phyloP scores from a whole-genome alignment of 2,888 invertebrate genomes.

The Oxyteleia sp. region DNA sequence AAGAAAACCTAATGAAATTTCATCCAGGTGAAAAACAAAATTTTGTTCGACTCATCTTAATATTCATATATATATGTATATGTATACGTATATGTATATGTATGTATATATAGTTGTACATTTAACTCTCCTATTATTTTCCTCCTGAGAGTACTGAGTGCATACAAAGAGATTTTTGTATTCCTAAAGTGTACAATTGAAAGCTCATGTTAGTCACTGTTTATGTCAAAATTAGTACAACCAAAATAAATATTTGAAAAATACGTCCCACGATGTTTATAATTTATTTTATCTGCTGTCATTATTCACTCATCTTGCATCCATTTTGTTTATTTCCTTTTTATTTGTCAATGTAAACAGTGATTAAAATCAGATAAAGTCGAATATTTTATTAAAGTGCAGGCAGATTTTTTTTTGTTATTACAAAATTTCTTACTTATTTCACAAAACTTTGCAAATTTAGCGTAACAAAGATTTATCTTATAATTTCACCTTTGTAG shows the following conservation, averaged over 20 bases:
- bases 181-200: constrained; percentile 63
- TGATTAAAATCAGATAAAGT: constrained; percentile 30
- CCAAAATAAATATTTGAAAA: constrained; percentile 69
- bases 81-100: no score
- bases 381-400: no score
- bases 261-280: constrained; percentile 32
- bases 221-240: constrained; percentile 70
- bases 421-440: no score
- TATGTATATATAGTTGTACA: constrained; percentile 58
- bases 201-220: constrained; percentile 71
- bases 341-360: constrained; percentile 36
- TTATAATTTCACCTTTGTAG: no score
- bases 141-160: constrained; percentile 44
- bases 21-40: constrained; percentile 8
- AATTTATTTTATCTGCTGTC: constrained; percentile 40
- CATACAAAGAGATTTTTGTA: constrained; percentile 65
- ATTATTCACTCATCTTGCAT: constrained; percentile 71
- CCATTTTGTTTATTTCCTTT: constrained; percentile 63
- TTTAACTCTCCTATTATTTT: constrained; percentile 35
- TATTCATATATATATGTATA: no score
- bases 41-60: constrained; percentile 62
- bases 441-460: no score
- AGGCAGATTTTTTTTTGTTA: no score
- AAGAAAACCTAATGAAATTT: no score
- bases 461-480: no score